Base-by-base conservation (phyloP, 2,797 vertebrate species). In the Lates japonicus region DNA sequence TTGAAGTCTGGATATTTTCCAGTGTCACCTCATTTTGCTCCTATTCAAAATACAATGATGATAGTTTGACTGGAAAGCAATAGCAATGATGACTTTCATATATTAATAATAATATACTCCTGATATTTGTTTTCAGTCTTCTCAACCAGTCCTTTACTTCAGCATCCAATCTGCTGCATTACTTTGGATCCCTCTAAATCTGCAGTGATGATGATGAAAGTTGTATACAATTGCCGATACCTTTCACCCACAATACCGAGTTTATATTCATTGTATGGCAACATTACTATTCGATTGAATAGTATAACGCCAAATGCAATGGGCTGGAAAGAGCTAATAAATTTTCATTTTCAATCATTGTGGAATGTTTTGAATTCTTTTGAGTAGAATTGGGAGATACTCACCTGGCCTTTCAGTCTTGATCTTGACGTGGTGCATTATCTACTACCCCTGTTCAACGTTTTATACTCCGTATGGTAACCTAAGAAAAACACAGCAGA, bases 371-470 rank as follows among this genome's bases (percentile, higher is more conserved):
- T 44, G 42, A 39, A 9, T 3, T 3, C 37, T 7, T 39, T 39
- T 39, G 7, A 7, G 2, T 39, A 20, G 7, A 20, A 14, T 13
- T 3, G 42, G 41, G 41, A 1, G 14, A 7, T 7, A 20, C 48
- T 49, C 14, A 98, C 97, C 97, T 94, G 95, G 94, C 89, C 96
- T 97, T 90, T 98, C 97, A 55, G 96, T 96, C 90, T 98, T 98
- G 82, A 98, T 96, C 91, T 97, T 98, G 70, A 95, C 93, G 70
- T 96, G 96, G n/a, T 97, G 95, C 97, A 98, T 91, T 81, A 3
- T 89, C 2, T 55, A n/a, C 44, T 17, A 37, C 29, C 33, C n/a
- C n/a, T 95, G 83, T 80, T 4, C 19, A 29, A 33, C 39, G 74
- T 61, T 12, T 48, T n/a, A 11, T 25, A n/a, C 9, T 57, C 6